phyloP scores from a whole-genome alignment of 2,888 invertebrate species.

The Beris morrisii region DNA sequence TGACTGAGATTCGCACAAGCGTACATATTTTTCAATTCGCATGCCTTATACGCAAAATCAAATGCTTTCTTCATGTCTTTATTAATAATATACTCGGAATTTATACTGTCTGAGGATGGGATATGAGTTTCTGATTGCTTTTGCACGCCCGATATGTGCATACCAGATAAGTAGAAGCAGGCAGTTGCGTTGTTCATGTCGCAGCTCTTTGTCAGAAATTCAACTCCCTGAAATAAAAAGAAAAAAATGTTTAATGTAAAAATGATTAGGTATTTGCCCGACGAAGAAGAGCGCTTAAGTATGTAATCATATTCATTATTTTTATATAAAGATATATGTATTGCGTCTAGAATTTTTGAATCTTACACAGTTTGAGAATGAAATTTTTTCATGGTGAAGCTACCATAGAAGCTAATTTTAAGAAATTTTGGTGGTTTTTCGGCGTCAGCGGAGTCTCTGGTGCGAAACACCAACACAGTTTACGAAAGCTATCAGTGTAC shows the following conservation, averaged over 20 bases:
- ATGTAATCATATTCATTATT: no score
- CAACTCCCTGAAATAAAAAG: conserved; percentile 57
- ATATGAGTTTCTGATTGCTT: conserved; percentile 56
- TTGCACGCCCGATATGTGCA: conserved; percentile 75
- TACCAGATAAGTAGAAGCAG: conserved; percentile 78
- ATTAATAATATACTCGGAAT: conserved; percentile 60
- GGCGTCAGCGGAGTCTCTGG: no score
- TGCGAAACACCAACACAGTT: no score
- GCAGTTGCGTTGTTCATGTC: conserved; percentile 66
- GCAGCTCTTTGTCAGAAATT: conserved; percentile 64
- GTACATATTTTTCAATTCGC: conserved; percentile 80
- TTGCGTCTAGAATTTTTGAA: no score
- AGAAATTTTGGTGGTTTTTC: no score
- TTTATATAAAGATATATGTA: no score
- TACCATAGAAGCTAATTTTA: no score
- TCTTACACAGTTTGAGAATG: no score
- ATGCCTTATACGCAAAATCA: conserved; percentile 74
- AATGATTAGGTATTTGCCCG: neutral
- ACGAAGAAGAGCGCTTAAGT: no score
- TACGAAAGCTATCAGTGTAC: no score
- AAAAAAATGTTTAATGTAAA: conserved; percentile 26
- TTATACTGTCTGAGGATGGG: conserved; percentile 30
- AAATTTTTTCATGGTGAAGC: no score
- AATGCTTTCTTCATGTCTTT: conserved; percentile 79
- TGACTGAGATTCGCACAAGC: conserved; percentile 89